Evolutionary conservation across 2,888 invertebrate genomes (phyloP).

Genomic region (Automeris io): DNA sequence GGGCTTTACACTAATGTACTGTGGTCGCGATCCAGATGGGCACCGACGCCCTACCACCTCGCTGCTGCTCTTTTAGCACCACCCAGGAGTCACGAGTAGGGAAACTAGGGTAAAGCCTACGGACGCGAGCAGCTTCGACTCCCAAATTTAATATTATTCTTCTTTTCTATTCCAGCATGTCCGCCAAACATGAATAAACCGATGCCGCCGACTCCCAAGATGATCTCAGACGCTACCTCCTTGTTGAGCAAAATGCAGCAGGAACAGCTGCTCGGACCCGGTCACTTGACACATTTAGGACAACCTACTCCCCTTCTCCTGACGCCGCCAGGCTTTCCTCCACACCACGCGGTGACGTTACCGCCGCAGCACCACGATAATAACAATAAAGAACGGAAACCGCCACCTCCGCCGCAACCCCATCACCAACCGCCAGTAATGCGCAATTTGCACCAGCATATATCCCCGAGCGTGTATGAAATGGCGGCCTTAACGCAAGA

Average conservation of each 20-base stretch:
- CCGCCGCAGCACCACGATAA: constrained; percentile 80
- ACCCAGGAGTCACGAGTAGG: too few species aligned
- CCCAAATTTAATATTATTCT: constrained; percentile 8
- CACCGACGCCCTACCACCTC: too few species aligned
- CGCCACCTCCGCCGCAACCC: constrained; percentile 74
- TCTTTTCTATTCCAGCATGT: constrained; percentile 70
- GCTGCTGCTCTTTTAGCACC: too few species aligned
- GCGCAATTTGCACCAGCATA: constrained; percentile 87
- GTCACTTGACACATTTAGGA: constrained; percentile 72
- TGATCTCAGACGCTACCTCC: constrained; percentile 84
- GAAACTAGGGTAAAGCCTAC: too few species aligned
- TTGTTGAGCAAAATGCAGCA: constrained; percentile 83
- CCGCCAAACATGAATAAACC: constrained; percentile 82
- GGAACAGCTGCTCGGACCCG: constrained; percentile 78
- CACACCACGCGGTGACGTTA: constrained; percentile 83
- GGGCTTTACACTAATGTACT: too few species aligned
- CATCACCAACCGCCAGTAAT: constrained; percentile 81
- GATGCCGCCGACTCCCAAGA: constrained; percentile 87
- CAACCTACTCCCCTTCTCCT: constrained; percentile 80
- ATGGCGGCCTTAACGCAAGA: constrained; percentile 98
- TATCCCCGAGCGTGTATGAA: constrained; percentile 97
- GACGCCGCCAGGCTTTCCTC: constrained; percentile 86
- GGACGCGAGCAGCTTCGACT: too few species aligned
- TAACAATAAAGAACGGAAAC: constrained; percentile 76
- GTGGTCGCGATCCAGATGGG: too few species aligned